A percentile compares a stretch with the other conserved stretches of the same genome.
Evolutionary conservation across 1,140 invertebrate species (phyloP).

Genomic region (Pseudobourletiella spinata): DNA sequence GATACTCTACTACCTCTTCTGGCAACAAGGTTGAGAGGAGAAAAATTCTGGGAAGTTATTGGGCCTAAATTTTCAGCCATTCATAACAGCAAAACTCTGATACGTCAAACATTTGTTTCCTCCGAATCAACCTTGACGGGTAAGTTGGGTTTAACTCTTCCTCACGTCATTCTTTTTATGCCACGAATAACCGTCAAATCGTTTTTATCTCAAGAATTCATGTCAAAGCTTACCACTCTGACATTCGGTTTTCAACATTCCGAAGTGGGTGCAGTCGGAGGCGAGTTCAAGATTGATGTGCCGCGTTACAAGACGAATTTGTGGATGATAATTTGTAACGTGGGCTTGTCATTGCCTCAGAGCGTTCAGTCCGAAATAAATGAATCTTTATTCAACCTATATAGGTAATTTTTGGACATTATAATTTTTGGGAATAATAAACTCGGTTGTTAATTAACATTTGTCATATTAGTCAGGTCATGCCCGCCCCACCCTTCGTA

Average conservation of each 20-base stretch:
- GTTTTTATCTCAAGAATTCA: neutral
- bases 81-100: neutral
- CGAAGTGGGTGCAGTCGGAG: neutral
- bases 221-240: neutral
- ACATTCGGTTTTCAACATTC: neutral
- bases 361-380: too few relatives aligned
- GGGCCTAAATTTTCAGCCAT: neutral
- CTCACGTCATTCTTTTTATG: too few relatives aligned
- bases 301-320: neutral
- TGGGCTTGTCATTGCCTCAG: neutral
- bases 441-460: neutral
- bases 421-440: neutral
- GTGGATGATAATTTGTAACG: neutral
- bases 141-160: too few relatives aligned
- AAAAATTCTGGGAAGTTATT: neutral
- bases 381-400: neutral
- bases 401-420: neutral
- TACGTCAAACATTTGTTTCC: neutral
- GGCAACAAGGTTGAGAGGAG: neutral
- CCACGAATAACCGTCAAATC: too few relatives aligned
- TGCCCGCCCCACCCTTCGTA: neutral
- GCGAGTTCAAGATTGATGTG: neutral
- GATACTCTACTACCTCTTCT: neutral
- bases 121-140: too few relatives aligned
- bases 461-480: neutral